These are phyloP conservation scores for Dynastes hyllus DNA, from an alignment of 2,888 invertebrate genomes.

Conservation along the genomic window DNA sequence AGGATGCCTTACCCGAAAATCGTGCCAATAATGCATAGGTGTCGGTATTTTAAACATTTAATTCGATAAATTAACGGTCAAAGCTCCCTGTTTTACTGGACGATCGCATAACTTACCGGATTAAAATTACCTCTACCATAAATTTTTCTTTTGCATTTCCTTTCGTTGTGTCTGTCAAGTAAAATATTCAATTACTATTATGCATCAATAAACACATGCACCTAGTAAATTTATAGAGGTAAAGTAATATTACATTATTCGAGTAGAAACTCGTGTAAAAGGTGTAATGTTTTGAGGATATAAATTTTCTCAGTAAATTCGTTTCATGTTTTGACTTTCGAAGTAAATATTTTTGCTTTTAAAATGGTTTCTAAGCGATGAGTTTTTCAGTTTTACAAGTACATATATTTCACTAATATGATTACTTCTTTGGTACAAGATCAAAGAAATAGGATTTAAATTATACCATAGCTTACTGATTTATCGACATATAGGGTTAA, in stretches of 20 bases:
- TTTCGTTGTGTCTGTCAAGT: background rate
- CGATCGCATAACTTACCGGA: background rate
- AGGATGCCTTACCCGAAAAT: background rate
- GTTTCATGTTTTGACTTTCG: constrained; percentile 22
- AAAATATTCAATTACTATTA: too few relatives aligned
- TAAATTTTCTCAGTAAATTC: constrained; percentile 17
- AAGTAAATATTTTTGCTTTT: constrained; percentile 38
- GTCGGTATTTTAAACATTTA: constrained; percentile 4
- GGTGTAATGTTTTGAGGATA: constrained; percentile 23
- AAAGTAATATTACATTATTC: too few relatives aligned
- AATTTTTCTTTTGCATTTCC: background rate
- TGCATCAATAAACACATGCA: too few relatives aligned
- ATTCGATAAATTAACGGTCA: background rate
- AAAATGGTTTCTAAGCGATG: background rate
- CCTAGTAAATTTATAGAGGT: too few relatives aligned
- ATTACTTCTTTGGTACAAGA: background rate
- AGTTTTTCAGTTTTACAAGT: background rate
- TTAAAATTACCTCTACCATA: background rate
- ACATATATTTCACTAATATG: background rate
- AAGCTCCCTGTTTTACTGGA: background rate
- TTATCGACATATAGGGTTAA: background rate
- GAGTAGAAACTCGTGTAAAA: too few relatives aligned
- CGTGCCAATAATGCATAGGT: background rate
- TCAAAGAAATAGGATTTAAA: background rate
- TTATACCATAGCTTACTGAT: background rate